Base-by-base conservation (phyloP, 2,113 vertebrate species). In the Cyprinodon brontotheroides region DNA sequence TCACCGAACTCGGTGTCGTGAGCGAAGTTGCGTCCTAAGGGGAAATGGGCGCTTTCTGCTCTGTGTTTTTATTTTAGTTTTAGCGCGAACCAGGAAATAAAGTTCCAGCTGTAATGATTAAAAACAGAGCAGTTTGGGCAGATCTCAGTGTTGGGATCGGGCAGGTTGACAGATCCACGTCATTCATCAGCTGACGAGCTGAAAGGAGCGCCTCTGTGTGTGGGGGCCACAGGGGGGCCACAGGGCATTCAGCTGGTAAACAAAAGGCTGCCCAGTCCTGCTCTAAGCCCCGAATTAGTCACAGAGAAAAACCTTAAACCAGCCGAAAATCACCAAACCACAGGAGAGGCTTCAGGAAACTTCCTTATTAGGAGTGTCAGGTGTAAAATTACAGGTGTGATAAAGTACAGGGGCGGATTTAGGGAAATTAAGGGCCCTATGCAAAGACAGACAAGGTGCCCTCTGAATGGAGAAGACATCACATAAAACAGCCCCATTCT, bases 161-260 rank as follows among this genome's bases (percentile, higher is more conserved):
- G 47, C 47, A 17, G 53, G 3, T 13, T 59, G 61, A 47, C 71
- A 66, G 10, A 41, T 57, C 43, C 5, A 68, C 81, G 81, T 86
- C 65, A 82, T 14, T 15, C 47, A n/a, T 77, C 73, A 77, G 69
- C 75, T 75, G 73, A 65, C 37, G 53, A 6, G 9, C 59, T 17
- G n/a, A 39, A 74, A 29, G 6, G 37, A 20, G 9, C 4, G 0
- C 61, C 41, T 41, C 41, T 41, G 5, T 41, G 41, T 41, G 39
- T 4, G 36, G 22, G 20, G 63, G 22, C 39, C 20, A 36, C 20
- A 41, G 40, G n/a, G 64, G 41, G 41, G 22, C 22, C 12, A 57
- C 50, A 20, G 50, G 50, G 50, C 50, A 10, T 9, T 53, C 50
- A 20, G 50, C 50, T 57, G 50, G 50, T 6, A 53, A 57, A 57